Percentiles rank a stretch among this genome's conserved stretches.
Conservation (phyloP, 2,888 invertebrate species). For the Oligia strigilis region DNA sequence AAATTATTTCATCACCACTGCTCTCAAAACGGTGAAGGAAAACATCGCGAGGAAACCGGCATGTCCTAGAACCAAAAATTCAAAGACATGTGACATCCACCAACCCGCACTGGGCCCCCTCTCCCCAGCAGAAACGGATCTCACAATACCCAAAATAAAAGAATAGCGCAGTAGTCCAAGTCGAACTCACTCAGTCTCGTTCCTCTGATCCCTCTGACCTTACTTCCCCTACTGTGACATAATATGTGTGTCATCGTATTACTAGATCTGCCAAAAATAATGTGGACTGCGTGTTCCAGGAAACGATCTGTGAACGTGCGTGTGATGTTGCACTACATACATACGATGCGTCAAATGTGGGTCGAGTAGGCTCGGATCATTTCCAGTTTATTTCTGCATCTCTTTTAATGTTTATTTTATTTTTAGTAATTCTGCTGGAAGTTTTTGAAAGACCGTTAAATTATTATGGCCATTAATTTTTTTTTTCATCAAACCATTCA, state of each 20-base stretch:
- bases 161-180: conserved; percentile 3
- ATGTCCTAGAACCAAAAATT: too few relatives aligned
- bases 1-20: too few relatives aligned
- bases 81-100: too few relatives aligned
- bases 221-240: conserved; percentile 55
- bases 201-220: conserved; percentile 53
- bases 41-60: too few relatives aligned
- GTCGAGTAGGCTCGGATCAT: conserved; percentile 43
- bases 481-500: neutral
- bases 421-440: neutral
- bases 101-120: too few relatives aligned
- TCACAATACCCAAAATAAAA: neutral
- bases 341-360: conserved; percentile 51
- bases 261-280: conserved; percentile 69
- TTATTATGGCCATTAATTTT: neutral
- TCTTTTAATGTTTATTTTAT: neutral
- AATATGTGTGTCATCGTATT: conserved; percentile 66
- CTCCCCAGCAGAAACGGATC: neutral
- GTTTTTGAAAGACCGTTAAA: neutral
- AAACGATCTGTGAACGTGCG: conserved; percentile 51
- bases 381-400: conserved; percentile 38
- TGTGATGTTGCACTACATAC: conserved; percentile 43
- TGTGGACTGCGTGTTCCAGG: conserved; percentile 59
- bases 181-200: neutral
- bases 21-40: too few relatives aligned